These are phyloP conservation scores for Heterochromis multidens DNA, from an alignment of 2,113 vertebrate species.

Conservation along the genomic window DNA sequence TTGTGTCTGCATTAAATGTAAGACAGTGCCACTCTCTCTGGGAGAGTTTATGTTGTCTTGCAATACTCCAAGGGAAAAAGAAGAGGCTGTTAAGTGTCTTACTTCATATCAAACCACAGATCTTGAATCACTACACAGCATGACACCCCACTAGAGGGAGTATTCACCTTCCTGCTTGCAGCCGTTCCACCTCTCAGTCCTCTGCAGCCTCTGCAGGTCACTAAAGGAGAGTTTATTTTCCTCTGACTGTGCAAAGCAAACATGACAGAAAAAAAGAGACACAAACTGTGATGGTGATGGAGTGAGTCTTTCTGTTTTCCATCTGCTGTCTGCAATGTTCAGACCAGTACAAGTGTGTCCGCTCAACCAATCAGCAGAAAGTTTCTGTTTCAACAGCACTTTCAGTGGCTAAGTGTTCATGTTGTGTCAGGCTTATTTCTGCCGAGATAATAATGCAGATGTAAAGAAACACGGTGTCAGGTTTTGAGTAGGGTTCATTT, in stretches of 20 bases:
- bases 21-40: neutral
- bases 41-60: neutral
- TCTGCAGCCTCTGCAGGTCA: neutral
- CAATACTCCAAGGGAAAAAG: neutral
- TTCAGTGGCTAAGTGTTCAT: neutral
- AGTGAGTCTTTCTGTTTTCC: neutral
- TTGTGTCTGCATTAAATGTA: neutral
- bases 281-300: neutral
- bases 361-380: neutral
- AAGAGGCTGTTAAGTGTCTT: neutral
- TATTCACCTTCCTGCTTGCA: neutral
- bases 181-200: neutral
- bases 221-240: neutral
- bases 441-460: neutral
- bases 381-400: neutral
- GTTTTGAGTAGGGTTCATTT: neutral
- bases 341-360: neutral
- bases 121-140: neutral
- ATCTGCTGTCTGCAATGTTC: neutral
- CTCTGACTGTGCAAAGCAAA: neutral
- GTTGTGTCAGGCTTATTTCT: neutral
- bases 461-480: neutral
- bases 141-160: constrained; percentile 49
- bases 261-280: neutral
- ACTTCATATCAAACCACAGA: neutral